Conservation (phyloP, 2,888 invertebrate genomes). For the Pseudolycoriella hygida region DNA sequence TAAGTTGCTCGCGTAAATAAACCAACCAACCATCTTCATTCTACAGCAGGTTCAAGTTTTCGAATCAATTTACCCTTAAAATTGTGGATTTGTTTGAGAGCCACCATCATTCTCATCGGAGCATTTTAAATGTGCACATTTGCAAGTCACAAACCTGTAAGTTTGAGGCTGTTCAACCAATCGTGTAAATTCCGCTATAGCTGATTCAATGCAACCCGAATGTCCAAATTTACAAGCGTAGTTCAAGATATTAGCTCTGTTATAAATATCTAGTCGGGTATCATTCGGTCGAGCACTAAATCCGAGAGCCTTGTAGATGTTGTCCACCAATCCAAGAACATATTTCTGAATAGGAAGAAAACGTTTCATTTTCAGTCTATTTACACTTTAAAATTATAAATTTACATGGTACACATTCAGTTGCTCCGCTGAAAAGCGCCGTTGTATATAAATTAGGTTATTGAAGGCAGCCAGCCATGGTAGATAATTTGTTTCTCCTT, state of each 20-base stretch:
- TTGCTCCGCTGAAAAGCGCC: no score
- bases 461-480: conserved; percentile 57
- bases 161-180: not conserved
- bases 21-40: no score
- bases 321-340: conserved; percentile 1
- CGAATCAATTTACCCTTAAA: no score
- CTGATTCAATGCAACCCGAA: conserved; percentile 35
- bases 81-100: no score
- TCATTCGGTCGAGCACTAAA: conserved; percentile 29
- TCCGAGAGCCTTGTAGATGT: conserved; percentile 25
- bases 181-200: conserved; percentile 15
- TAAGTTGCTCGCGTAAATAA: no score
- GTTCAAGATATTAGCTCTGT: conserved; percentile 37
- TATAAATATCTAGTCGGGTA: conserved; percentile 36
- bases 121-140: no score
- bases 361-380: not conserved
- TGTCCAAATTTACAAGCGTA: conserved; percentile 47
- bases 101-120: not conserved
- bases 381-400: not conserved
- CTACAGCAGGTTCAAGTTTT: no score
- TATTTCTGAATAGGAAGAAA: no score
- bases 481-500: conserved; percentile 47
- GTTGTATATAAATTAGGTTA: conserved; percentile 16
- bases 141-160: not conserved
- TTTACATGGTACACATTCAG: no score